Percentiles rank a stretch among this genome's conserved stretches.
These are phyloP conservation scores for Salminus brasiliensis DNA, from an alignment of 2,113 vertebrate species.

Conservation along the genomic window DNA sequence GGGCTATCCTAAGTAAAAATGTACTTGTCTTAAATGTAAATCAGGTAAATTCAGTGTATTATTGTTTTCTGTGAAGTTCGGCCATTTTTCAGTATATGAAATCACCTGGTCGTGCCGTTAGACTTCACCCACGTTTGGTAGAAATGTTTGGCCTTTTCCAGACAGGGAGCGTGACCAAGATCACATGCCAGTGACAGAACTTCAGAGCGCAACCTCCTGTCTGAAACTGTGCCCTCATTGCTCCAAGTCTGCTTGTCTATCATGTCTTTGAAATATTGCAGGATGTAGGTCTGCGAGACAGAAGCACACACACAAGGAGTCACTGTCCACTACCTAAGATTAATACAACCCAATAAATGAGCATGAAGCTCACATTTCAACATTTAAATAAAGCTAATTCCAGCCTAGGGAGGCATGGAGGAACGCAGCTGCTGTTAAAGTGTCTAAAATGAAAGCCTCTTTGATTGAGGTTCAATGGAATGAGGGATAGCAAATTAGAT, in stretches of 20 bases:
- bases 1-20: no score
- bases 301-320: slow-evolving; percentile 36
- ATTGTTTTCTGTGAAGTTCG: not conserved
- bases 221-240: slow-evolving; percentile 72
- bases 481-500: slow-evolving; percentile 16
- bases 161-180: slow-evolving; percentile 67
- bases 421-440: not conserved
- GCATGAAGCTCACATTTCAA: not conserved
- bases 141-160: slow-evolving; percentile 63
- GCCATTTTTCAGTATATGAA: slow-evolving; percentile 6
- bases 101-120: slow-evolving; percentile 71
- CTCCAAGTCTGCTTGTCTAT: slow-evolving; percentile 78
- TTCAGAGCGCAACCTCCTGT: slow-evolving; percentile 72
- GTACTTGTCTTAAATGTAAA: no score
- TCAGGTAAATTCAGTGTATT: no score
- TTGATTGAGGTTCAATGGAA: slow-evolving; percentile 4
- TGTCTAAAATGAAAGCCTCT: slow-evolving; percentile 9
- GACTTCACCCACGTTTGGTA: slow-evolving; percentile 75
- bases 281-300: slow-evolving; percentile 70
- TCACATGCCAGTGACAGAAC: slow-evolving; percentile 77
- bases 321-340: not conserved
- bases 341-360: not conserved
- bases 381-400: not conserved
- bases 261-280: slow-evolving; percentile 71
- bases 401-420: not conserved